phyloP scores from a whole-genome alignment of 2,113 vertebrate species.

The Zapus hudsonius region DNA sequence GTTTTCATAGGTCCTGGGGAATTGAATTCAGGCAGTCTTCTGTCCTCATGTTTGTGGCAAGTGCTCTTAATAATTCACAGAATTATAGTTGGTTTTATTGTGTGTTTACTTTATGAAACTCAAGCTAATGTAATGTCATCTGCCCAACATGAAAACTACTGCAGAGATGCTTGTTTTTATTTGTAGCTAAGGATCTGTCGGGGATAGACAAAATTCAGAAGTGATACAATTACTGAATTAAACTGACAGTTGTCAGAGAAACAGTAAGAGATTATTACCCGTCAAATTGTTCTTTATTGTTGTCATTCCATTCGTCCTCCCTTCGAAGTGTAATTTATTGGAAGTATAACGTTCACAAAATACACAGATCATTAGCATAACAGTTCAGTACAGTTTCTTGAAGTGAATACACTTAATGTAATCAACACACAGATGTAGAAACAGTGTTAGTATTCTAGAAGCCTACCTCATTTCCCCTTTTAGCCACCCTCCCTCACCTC shows the following conservation, averaged over 20 bases:
- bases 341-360: not conserved
- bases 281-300: constrained; percentile 4
- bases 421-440: constrained; percentile 13
- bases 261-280: not conserved
- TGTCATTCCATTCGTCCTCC: not conserved
- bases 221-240: not conserved
- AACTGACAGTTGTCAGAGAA: not conserved
- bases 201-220: not conserved
- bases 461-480: constrained; percentile 5
- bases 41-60: too few relatives aligned
- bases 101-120: not conserved
- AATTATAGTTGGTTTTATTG: not conserved
- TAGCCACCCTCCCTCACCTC: not conserved
- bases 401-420: not conserved
- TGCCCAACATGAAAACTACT: not conserved
- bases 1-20: too few relatives aligned
- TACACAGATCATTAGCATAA: not conserved
- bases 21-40: too few relatives aligned
- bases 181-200: not conserved
- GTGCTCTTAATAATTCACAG: not conserved
- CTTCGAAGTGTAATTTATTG: not conserved
- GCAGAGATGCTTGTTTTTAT: not conserved
- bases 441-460: not conserved
- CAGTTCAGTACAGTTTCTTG: not conserved
- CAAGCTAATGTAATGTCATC: not conserved